Evolutionary conservation across 1,140 invertebrate genomes (phyloP).

Genomic region (honey bee (Apis mellifera)): Amel_HAv3.1 CM009931.2:27239501-27240000

Average conservation of each 20-base stretch:
- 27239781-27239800: constrained; percentile 56
- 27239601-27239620: neutral
- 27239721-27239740: constrained; percentile 40
- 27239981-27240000: constrained; percentile 60
- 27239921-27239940: constrained; percentile 59
- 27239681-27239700: constrained; percentile 46
- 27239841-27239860: constrained; percentile 74
- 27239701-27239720: constrained; percentile 58
- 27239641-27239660: neutral
- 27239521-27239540: no score
- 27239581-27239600: no score
- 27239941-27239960: constrained; percentile 60
- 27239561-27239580: no score
- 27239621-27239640: neutral
- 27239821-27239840: constrained; percentile 70
- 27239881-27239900: constrained; percentile 73
- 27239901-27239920: constrained; percentile 64
- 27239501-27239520: no score
- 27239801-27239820: constrained; percentile 65
- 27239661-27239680: neutral
- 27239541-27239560: no score
- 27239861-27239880: constrained; percentile 67
- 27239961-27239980: constrained; percentile 58
- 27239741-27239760: constrained; percentile 65
- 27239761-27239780: constrained; percentile 67